Base-by-base conservation (phyloP, 2,113 vertebrate genomes). In the Eclectus roratus region DNA sequence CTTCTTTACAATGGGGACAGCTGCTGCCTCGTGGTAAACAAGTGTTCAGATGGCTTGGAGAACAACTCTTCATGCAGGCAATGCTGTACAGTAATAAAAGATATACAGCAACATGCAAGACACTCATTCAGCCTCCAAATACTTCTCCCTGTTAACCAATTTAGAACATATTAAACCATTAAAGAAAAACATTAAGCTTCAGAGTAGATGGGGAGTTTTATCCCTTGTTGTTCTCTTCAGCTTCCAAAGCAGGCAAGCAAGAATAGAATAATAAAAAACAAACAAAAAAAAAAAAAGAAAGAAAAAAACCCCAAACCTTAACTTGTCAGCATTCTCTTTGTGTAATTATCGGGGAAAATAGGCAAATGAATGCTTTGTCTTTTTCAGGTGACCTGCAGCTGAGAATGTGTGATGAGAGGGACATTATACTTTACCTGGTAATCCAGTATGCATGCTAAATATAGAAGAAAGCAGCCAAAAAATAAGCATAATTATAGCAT, bases 11-110 rank as follows among this genome's bases (percentile, higher is more conserved):
- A 46, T 31, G 28, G 47, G 41, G 65, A 83, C 76, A 92, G 92
- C 76, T 94, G 78, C 53, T 77, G 71, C 64, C 25, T 85, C 31
- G 23, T 71, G 41, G 72, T 92, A 96, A 97, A 93, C 58, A 93
- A 77, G 31, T 6, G 52, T 56, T 95, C 69, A 84, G 68, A 89
- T 50, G 39, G 41, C 28, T 86, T 71, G 63, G 47, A 90, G 82
- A 88, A 77, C 43, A 93, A 23, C n/a, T 52, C 37, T 47, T 76
- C 1, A 1, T 17, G 77, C 52, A 88, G 61, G 18, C 70, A 84
- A 53, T 8, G 23, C 21, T 69, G 17, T 77, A 72, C 44, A 64
- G 52, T 37, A 61, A 79, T 73, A 85, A 91, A 94, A 86, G 60
- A 79, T 74, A 56, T 0, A n/a, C 55, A 50, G 31, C 39, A 80